Conservation (phyloP, 37 sponge, comb jelly and placozoan species). For the Chondrilla cf. caribensis region DNA sequence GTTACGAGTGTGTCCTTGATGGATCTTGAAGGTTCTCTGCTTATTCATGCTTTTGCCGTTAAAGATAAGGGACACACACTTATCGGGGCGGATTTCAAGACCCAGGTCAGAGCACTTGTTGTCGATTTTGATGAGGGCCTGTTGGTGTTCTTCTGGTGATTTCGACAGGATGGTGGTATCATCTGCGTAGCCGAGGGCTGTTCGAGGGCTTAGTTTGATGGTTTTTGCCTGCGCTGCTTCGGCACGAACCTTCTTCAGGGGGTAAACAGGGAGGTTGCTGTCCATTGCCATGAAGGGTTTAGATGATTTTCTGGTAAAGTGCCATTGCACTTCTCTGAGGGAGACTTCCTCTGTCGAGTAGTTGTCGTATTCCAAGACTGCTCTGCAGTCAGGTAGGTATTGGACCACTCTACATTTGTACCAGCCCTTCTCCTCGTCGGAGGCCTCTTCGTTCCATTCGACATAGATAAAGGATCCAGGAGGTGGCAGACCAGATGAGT, state of each 20-base stretch:
- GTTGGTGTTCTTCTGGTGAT: not conserved
- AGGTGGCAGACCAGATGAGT: not conserved
- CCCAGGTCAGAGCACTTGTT: conserved; percentile 1
- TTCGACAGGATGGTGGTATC: not conserved
- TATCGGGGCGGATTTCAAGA: conserved; percentile 12
- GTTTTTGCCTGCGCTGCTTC: not conserved
- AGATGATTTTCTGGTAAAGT: not conserved
- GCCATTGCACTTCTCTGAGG: not conserved
- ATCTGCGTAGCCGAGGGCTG: conserved; percentile 7
- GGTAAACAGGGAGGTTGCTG: not conserved
- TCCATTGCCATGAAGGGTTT: not conserved
- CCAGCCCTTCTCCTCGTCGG: not conserved
- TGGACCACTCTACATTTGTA: not conserved
- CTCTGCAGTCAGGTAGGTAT: not conserved
- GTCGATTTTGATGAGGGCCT: not conserved
- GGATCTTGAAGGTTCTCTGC: not conserved
- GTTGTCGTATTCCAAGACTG: not conserved
- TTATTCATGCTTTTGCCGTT: not conserved
- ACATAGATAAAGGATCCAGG: not conserved
- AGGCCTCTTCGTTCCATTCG: not conserved
- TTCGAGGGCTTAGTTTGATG: not conserved
- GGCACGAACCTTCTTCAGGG: not conserved
- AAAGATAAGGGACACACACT: not conserved
- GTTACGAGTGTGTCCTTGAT: conserved; percentile 13
- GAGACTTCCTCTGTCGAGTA: not conserved